These are phyloP conservation scores for Emys orbicularis DNA, from an alignment of 2,797 vertebrate species.

Conservation along the genomic window DNA sequence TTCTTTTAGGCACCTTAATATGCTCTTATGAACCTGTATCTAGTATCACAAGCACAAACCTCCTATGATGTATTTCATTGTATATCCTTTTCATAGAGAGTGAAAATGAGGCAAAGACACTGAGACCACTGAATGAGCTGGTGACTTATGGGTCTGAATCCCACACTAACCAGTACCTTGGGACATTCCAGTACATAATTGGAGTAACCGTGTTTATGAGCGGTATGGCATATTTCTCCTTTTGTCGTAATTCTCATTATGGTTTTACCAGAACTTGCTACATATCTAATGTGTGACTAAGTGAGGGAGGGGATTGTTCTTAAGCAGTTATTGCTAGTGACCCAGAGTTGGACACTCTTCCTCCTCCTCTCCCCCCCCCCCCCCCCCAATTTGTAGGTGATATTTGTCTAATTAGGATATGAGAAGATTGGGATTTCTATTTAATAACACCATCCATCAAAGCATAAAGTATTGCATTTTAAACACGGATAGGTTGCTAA, in stretches of 20 bases:
- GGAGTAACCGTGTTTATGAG: not conserved
- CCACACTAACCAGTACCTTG: not conserved
- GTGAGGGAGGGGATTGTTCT: not conserved
- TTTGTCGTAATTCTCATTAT: not conserved
- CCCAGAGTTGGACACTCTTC: not conserved
- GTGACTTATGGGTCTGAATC: not conserved
- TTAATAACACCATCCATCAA: not conserved
- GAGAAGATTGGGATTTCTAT: not conserved
- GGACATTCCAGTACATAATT: not conserved
- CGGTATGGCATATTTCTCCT: accelerated
- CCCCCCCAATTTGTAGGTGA: no score
- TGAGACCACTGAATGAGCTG: not conserved
- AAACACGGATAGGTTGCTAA: not conserved
- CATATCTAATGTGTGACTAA: not conserved
- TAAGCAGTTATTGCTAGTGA: not conserved
- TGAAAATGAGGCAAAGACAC: not conserved
- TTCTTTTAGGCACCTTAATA: not conserved
- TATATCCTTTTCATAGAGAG: not conserved
- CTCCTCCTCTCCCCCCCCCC: accelerated
- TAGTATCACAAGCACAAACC: not conserved
- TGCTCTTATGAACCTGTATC: not conserved
- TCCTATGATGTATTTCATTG: not conserved
- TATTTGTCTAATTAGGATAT: not conserved
- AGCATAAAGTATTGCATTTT: not conserved
- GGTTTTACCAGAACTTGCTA: not conserved